Evolutionary conservation across 2,888 invertebrate genomes (phyloP), one percentile per base, ranked within the genome.

Genomic region (Campaea margaritaria): DNA sequence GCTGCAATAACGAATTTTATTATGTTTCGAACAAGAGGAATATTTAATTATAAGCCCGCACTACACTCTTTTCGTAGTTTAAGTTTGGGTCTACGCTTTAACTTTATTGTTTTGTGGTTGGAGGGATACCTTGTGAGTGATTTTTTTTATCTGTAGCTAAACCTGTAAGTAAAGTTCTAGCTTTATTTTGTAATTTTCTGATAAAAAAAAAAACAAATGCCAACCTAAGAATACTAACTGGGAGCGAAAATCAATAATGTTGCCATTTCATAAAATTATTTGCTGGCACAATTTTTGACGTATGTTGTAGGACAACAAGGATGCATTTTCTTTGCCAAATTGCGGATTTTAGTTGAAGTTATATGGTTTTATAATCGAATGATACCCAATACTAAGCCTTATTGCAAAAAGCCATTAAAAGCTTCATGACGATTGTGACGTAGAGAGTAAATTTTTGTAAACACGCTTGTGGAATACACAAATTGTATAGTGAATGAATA

Each of bases 401-500:
- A 86, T 64, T 69, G 72, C 56, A 55, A 12, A 38, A 52, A 52
- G 66, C 63, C 66, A 65, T 53, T 69, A 67, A 64, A 64, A 69
- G 69, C 61, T 67, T 45, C 34, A 45, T 49, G 61, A 57, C 52
- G 39, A 44, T 76, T 78, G 81, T 83, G 86, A 86, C 87, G 86
- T 85, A 74, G 70, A 74, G 70, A 86, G 86, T 83, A 86, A 83
- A 91, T 91, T 93, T 93, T 93, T 91, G 93, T 93, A 93, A 93
- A 93, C 93, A 92, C 92, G 93, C 93, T 92, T 91, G 91, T 91
- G 88, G 72, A 91, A 91, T 90, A 88, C 85, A 87, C 85, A 87
- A 87, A 86, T 85, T 87, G 81, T 89, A 87, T 87, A 83, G 65
- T 65, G 67, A 69, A 79, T 69, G 83, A 84, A 83, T 85, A 87